Percentiles rank a stretch among this genome's conserved stretches.
These are phyloP conservation scores for Camptogramma bilineatum DNA, from an alignment of 2,888 invertebrate genomes.

Conservation along the genomic window DNA sequence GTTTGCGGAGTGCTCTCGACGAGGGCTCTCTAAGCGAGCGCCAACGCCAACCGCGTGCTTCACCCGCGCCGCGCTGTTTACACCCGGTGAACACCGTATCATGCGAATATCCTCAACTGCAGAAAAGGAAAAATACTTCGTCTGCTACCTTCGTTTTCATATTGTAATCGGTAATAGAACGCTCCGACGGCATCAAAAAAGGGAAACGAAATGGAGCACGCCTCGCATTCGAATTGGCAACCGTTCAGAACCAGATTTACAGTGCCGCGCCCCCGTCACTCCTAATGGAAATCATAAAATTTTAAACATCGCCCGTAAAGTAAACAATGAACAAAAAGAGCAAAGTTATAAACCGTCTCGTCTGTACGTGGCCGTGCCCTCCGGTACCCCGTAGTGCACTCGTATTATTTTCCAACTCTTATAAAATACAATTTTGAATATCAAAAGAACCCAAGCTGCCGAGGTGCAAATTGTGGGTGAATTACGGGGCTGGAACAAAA, in stretches of 20 bases:
- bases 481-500: conserved; percentile 41
- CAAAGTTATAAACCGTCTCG: conserved; percentile 65
- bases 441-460: conserved; percentile 48
- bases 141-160: conserved; percentile 37
- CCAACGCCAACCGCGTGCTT: conserved; percentile 61
- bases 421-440: conserved; percentile 60
- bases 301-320: conserved; percentile 76
- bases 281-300: conserved; percentile 80
- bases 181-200: conserved; percentile 55
- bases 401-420: conserved; percentile 57
- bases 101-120: conserved; percentile 45
- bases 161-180: conserved; percentile 54
- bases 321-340: conserved; percentile 83
- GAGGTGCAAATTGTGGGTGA: conserved; percentile 45
- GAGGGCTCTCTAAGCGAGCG: conserved; percentile 68
- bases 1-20: conserved; percentile 69
- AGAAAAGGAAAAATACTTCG: conserved; percentile 38
- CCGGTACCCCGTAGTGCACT: conserved; percentile 58
- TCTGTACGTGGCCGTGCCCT: conserved; percentile 59
- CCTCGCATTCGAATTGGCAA: conserved; percentile 74
- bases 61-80: conserved; percentile 69
- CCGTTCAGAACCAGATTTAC: conserved; percentile 78
- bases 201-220: conserved; percentile 61
- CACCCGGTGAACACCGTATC: conserved; percentile 62
- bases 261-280: conserved; percentile 61